Percentiles rank a stretch among this genome's conserved stretches.
phyloP scores from a whole-genome alignment of 2,113 vertebrate species.

The Carettochelys insculpta region DNA sequence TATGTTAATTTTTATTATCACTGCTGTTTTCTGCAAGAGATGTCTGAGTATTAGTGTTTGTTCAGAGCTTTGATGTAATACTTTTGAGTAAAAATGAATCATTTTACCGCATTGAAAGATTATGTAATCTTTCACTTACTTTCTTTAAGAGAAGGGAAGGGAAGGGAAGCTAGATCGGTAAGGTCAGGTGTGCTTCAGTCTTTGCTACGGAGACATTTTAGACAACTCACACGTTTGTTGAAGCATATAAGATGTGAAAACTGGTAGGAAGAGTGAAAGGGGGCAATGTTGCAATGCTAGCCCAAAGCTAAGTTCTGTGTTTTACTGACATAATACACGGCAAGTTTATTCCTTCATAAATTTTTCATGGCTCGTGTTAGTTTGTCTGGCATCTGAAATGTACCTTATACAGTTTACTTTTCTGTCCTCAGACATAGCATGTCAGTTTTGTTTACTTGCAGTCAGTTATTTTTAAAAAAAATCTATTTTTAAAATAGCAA shows the following conservation, averaged over 20 bases:
- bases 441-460: slow-evolving; percentile 4
- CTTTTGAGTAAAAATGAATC: neutral
- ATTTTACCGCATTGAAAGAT: neutral
- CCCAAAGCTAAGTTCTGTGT: neutral
- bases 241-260: neutral
- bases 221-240: neutral
- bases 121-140: neutral
- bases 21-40: neutral
- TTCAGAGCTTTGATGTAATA: neutral
- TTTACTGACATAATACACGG: neutral
- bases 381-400: slow-evolving; percentile 12
- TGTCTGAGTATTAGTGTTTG: neutral
- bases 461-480: neutral
- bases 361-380: slow-evolving; percentile 24
- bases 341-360: neutral
- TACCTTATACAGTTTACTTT: neutral
- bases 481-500: neutral
- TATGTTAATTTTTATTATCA: neutral
- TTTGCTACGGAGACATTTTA: neutral
- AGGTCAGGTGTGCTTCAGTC: neutral
- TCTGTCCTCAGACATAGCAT: neutral
- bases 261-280: neutral
- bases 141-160: neutral
- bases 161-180: neutral
- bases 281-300: neutral